Evolutionary conservation across 1,140 invertebrate species (phyloP).

Genomic region (Dicyema japonicum): DNA sequence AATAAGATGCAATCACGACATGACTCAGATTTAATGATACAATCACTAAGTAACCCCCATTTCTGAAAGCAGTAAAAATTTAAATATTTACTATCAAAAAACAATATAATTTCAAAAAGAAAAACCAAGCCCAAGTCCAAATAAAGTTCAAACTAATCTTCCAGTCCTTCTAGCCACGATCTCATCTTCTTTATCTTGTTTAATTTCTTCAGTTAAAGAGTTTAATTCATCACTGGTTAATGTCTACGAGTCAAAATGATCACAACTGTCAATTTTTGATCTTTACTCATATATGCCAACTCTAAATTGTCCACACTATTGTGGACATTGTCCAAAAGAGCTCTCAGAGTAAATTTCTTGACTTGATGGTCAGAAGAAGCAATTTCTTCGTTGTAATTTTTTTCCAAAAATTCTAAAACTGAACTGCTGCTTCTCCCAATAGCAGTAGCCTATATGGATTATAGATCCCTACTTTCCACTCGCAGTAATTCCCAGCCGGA

Average conservation of each 20-base stretch:
- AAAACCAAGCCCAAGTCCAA: too few species aligned
- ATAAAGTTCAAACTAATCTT: too few species aligned
- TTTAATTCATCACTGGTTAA: conserved; percentile 57
- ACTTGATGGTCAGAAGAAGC: conserved; percentile 50
- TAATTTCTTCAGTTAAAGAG: conserved; percentile 58
- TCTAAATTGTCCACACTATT: conserved; percentile 90
- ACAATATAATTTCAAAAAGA: too few species aligned
- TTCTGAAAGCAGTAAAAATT: too few species aligned
- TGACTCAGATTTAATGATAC: too few species aligned
- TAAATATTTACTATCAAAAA: too few species aligned
- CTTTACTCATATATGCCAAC: conserved; percentile 64
- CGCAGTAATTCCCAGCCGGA: conserved; percentile 88
- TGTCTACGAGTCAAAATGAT: conserved; percentile 29
- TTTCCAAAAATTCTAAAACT: conserved; percentile 87
- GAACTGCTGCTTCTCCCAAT: conserved; percentile 86
- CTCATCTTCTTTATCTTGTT: conserved; percentile 90
- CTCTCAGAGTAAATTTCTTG: conserved; percentile 69
- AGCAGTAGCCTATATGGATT: conserved; percentile 45
- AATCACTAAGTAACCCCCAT: too few species aligned
- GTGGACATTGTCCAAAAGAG: conserved; percentile 84
- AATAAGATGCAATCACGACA: too few species aligned
- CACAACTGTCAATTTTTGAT: conserved; percentile 34
- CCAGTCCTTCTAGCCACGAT: too few species aligned
- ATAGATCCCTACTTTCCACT: too few species aligned
- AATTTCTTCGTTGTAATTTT: conserved; percentile 49